Evolutionary conservation across 2,888 invertebrate genomes (phyloP).

Genomic region (Branchellion lobata): DNA sequence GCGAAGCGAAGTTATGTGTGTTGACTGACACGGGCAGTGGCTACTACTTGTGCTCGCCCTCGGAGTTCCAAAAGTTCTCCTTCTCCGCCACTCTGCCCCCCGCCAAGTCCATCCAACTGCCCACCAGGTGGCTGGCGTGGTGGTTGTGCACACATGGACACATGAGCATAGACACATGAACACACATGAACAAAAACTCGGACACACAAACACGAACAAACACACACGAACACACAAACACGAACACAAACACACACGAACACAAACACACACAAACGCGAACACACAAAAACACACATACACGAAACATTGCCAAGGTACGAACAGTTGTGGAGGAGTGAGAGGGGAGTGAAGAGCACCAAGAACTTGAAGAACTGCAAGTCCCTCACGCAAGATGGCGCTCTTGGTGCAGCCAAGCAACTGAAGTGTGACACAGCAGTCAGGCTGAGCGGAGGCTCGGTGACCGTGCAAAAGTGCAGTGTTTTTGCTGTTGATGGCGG

Average conservation of each 20-base stretch:
- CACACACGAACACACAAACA: no score
- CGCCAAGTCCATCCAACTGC: neutral
- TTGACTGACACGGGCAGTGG: constrained; percentile 27
- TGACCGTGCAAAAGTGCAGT: no score
- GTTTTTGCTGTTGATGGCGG: no score
- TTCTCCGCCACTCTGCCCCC: constrained; percentile 14
- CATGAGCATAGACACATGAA: no score
- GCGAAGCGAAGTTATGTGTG: constrained; percentile 34
- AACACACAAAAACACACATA: no score
- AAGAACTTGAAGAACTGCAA: neutral
- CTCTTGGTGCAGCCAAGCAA: neutral
- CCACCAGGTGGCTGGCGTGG: neutral
- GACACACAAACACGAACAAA: no score
- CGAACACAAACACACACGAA: no score
- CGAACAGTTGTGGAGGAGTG: neutral
- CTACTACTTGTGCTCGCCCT: constrained; percentile 36
- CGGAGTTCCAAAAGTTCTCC: constrained; percentile 38
- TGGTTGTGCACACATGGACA: no score
- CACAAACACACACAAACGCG: no score
- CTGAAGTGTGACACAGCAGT: no score
- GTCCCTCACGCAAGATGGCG: neutral
- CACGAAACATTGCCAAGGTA: neutral
- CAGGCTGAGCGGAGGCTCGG: no score
- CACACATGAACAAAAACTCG: no score
- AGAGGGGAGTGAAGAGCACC: neutral